These are phyloP conservation scores for Xenopus laevis DNA, from an alignment of 2,113 vertebrate genomes.

Conservation along the genomic window DNA sequence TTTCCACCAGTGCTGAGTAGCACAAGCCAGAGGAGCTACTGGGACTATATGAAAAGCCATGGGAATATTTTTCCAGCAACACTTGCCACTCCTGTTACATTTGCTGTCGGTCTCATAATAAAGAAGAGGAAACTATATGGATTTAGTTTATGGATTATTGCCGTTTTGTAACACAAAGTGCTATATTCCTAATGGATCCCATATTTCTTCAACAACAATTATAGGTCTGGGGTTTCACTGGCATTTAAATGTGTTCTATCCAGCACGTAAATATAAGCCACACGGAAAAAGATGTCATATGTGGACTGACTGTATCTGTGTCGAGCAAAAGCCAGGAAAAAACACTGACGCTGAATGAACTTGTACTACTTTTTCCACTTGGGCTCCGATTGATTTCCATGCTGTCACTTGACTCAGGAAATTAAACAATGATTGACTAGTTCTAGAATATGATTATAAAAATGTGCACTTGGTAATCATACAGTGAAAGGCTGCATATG, in stretches of 20 bases:
- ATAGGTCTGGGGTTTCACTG: slow-evolving; percentile 11
- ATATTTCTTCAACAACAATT: not conserved
- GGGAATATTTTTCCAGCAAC: too few species aligned
- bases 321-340: slow-evolving; percentile 19
- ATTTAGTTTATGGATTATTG: too few species aligned
- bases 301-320: slow-evolving; percentile 10
- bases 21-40: too few species aligned
- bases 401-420: not conserved
- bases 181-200: too few species aligned
- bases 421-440: not conserved
- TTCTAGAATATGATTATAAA: not conserved
- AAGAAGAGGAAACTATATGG: too few species aligned
- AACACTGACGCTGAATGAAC: slow-evolving; percentile 1
- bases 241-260: not conserved
- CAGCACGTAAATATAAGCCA: slow-evolving; percentile 15
- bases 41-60: too few species aligned
- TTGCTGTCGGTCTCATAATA: not conserved
- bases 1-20: too few species aligned
- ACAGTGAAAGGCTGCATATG: not conserved
- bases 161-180: too few species aligned
- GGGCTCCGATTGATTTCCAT: not conserved
- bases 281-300: slow-evolving; percentile 18
- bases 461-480: not conserved
- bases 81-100: too few species aligned
- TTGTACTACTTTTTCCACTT: not conserved